These are phyloP conservation scores for Ataeniobius toweri DNA, from an alignment of 2,797 vertebrate species.

Conservation along the genomic window DNA sequence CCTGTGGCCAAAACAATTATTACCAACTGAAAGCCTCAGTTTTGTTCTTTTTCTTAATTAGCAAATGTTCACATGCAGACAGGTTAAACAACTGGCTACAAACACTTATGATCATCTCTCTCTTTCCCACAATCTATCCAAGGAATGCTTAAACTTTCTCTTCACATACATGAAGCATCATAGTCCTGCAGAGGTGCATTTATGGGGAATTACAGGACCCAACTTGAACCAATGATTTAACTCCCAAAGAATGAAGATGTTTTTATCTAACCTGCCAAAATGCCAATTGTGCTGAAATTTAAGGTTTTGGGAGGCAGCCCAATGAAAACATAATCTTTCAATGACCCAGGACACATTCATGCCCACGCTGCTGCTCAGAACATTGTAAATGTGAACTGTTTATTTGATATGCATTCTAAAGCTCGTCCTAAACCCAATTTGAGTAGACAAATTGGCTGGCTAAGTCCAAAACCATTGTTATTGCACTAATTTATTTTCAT, in stretches of 20 bases:
- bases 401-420: neutral
- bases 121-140: neutral
- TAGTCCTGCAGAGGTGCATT: neutral
- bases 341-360: neutral
- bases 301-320: slow-evolving; percentile 8
- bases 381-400: neutral
- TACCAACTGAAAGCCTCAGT: neutral
- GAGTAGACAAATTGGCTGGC: neutral
- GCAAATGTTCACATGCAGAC: neutral
- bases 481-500: too few relatives aligned
- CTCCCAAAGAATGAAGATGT: slow-evolving; percentile 6
- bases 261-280: slow-evolving; percentile 10
- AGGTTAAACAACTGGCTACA: neutral
- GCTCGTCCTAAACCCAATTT: neutral
- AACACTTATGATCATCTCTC: neutral
- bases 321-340: slow-evolving; percentile 1
- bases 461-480: neutral
- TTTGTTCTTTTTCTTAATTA: neutral
- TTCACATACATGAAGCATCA: neutral
- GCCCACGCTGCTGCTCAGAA: neutral
- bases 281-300: slow-evolving; percentile 1
- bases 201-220: slow-evolving; percentile 23
- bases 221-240: slow-evolving; percentile 8
- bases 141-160: neutral
- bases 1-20: neutral